Evolutionary conservation across 2,888 invertebrate genomes (phyloP), one percentile per base, ranked within the genome.

Genomic region (Thumatha senex): DNA sequence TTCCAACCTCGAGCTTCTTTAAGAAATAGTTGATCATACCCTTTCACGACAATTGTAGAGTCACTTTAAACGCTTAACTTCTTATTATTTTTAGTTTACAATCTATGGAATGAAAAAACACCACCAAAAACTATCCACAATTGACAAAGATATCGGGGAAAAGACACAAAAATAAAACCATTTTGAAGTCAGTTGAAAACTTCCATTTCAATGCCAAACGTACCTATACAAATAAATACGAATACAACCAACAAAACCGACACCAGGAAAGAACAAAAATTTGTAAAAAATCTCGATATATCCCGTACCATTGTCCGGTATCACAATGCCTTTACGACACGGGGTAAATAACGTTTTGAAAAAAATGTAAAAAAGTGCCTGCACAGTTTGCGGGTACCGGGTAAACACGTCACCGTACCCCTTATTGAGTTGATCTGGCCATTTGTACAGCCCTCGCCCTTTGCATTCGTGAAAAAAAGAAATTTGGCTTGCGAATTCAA

Each of bases 371-470:
- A 89, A 88, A 87, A 87, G 77, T 73, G 67, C 72, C 78, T 72
- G 70, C 72, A 70, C 81, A 74, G 85, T 88, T 88, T 89, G 90
- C 79, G 90, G 90, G 86, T 84, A 81, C 82, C 86, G 87, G 78
- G 89, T 86, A 91, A 90, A 91, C 90, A 91, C 85, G 87, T 82
- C 80, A 67, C 76, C 74, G 78, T 84, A 80, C 84, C 84, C 89
- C 89, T 88, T 87, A 86, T 86, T 87, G 86, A 86, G 89, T 89
- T 84, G 89, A 90, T 89, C 90, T 89, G 89, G 87, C 88, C 84
- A 90, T 89, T 89, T 85, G 84, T 80, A 82, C 81, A 80, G 76
- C 87, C 83, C 84, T 80, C 81, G 81, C 86, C 87, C 84, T 85
- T 86, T 84, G 76, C 68, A 71, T 77, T 74, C 63, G 63, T 70